These are phyloP conservation scores for Hylaeus anthracinus DNA, from an alignment of 1,140 invertebrate species.

Conservation along the genomic window DNA sequence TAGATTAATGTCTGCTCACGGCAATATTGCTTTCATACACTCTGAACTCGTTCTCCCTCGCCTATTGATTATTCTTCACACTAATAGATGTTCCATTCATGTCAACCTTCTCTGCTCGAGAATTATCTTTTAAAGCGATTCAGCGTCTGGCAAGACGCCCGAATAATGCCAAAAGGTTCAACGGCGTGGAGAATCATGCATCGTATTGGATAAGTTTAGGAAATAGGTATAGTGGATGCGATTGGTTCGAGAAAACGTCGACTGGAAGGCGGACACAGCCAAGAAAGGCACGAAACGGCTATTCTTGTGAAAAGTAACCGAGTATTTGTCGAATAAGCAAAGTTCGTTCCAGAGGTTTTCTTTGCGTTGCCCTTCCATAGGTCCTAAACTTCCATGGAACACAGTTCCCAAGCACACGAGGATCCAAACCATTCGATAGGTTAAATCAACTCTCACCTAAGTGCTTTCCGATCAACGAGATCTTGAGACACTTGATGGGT, in stretches of 20 bases:
- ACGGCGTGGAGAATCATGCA: neutral
- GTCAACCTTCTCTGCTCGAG: no score
- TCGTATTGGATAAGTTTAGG: neutral
- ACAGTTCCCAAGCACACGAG: neutral
- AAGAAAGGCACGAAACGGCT: neutral
- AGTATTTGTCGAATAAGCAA: neutral
- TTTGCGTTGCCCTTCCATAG: neutral
- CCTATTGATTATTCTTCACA: no score
- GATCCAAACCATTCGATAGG: neutral
- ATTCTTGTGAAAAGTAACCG: neutral
- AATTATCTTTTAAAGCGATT: constrained; percentile 15
- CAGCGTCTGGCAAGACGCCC: neutral
- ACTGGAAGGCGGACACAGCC: neutral
- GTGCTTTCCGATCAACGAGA: neutral
- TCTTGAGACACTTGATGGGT: neutral
- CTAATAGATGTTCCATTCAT: no score
- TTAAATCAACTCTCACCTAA: neutral
- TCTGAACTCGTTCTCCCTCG: no score
- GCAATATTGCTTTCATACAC: no score
- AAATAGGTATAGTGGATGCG: neutral
- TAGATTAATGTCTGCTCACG: no score
- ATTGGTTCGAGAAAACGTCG: neutral
- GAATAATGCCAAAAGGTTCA: neutral
- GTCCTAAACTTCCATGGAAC: neutral
- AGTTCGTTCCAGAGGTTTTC: neutral